phyloP scores from a whole-genome alignment of 1,140 invertebrate species.

The Geopemphigus sp. region DNA sequence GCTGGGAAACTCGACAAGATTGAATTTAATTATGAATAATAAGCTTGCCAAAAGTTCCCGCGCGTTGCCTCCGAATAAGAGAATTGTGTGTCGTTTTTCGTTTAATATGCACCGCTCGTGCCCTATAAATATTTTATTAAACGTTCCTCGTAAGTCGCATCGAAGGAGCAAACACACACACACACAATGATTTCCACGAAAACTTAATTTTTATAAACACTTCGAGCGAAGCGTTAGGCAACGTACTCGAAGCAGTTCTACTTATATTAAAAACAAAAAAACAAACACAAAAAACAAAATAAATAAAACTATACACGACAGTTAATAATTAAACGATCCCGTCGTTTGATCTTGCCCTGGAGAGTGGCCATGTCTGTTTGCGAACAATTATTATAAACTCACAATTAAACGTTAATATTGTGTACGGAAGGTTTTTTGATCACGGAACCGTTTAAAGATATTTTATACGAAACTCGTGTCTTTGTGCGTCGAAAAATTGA shows the following conservation, averaged over 20 bases:
- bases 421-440: too few relatives aligned
- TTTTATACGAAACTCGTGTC: too few relatives aligned
- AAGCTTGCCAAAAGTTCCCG: constrained; percentile 56
- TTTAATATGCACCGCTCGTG: constrained; percentile 42
- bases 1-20: constrained; percentile 55
- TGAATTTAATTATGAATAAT: constrained; percentile 57
- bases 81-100: constrained; percentile 14
- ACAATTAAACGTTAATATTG: too few relatives aligned
- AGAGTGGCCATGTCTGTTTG: too few relatives aligned
- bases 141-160: neutral
- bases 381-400: too few relatives aligned
- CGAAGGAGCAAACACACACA: neutral
- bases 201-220: neutral
- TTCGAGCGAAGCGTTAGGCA: neutral
- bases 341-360: neutral
- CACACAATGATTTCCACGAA: neutral
- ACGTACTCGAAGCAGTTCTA: too few relatives aligned
- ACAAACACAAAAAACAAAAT: neutral
- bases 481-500: too few relatives aligned
- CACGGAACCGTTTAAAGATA: too few relatives aligned
- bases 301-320: neutral
- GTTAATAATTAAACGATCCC: constrained; percentile 19
- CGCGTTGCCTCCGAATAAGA: constrained; percentile 52
- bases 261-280: too few relatives aligned
- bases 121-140: constrained; percentile 40